Percentiles rank a stretch among this genome's conserved stretches.
Evolutionary conservation across 1,140 invertebrate species (phyloP).

Genomic region (Eupeodes corollae): DNA sequence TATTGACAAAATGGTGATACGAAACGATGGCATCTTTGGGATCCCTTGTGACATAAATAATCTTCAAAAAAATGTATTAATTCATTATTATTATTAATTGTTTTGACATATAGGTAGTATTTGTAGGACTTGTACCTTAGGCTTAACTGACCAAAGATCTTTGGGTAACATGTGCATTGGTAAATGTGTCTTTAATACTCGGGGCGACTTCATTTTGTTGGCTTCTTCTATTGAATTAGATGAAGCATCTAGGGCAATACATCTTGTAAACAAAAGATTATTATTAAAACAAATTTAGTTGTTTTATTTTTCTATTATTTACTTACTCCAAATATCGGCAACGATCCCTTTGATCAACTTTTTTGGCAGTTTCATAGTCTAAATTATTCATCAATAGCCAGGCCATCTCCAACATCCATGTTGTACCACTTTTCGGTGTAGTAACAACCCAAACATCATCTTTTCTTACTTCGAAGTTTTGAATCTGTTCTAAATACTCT

Average conservation of each 20-base stretch:
- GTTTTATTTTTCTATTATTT: too few species aligned
- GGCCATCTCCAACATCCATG: conserved; percentile 54
- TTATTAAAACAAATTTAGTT: too few species aligned
- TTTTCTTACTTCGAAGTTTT: conserved; percentile 15
- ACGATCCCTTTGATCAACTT: conserved; percentile 46
- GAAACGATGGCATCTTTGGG: conserved; percentile 71
- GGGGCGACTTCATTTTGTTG: conserved; percentile 38
- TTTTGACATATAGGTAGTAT: too few species aligned
- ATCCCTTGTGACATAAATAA: conserved; percentile 69
- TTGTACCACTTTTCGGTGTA: conserved; percentile 43
- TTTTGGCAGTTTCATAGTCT: conserved; percentile 34
- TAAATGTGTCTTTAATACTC: conserved; percentile 60
- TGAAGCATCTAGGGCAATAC: too few species aligned
- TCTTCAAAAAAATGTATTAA: too few species aligned
- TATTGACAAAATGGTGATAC: conserved; percentile 58
- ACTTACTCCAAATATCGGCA: conserved; percentile 39
- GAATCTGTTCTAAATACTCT: too few species aligned
- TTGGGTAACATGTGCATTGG: conserved; percentile 54
- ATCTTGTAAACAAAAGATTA: too few species aligned
- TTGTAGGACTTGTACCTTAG: conserved; percentile 40
- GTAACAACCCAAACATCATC: conserved; percentile 42
- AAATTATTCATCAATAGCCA: conserved; percentile 50
- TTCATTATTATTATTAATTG: too few species aligned
- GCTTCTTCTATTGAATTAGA: conserved; percentile 29
- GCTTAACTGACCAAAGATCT: conserved; percentile 41